A percentile compares a stretch with the other conserved stretches of the same genome.
phyloP scores from a whole-genome alignment of 2,113 vertebrate genomes.

The Lates calcarifer region DNA sequence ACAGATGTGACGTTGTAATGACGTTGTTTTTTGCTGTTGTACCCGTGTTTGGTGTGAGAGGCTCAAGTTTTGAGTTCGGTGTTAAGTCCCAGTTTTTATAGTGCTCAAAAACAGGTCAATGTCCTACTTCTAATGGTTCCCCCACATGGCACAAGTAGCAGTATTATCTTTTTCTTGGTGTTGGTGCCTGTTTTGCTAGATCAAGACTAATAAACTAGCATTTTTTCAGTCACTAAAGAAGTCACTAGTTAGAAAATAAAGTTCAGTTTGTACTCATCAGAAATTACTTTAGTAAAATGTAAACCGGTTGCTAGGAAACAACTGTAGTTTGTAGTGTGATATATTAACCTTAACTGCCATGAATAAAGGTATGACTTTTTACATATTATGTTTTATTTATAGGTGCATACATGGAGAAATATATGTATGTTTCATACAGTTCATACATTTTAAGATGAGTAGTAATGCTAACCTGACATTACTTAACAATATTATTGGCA shows the following conservation, averaged over 20 bases:
- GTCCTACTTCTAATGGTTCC: conserved; percentile 25
- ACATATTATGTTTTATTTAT: neutral
- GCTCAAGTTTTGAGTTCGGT: neutral
- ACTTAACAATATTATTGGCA: neutral
- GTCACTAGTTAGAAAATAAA: neutral
- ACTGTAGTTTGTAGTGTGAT: neutral
- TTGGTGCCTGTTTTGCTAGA: neutral
- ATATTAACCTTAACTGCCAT: neutral
- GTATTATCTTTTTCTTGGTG: neutral
- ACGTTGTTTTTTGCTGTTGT: conserved; percentile 41
- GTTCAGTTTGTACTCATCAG: neutral
- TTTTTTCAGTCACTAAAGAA: neutral
- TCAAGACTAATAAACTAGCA: conserved; percentile 4
- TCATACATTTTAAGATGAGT: no score
- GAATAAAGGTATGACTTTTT: neutral
- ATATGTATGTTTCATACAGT: neutral
- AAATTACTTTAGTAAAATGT: no score
- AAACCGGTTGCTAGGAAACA: no score
- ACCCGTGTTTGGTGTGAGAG: conserved; percentile 11
- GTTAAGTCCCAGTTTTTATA: conserved; percentile 29
- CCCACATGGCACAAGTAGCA: neutral
- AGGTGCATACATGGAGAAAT: neutral
- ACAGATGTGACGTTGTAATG: conserved; percentile 62
- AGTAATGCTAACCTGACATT: neutral
- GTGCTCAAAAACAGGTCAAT: conserved; percentile 16